These are phyloP conservation scores for Podarcis siculus DNA, from an alignment of 2,797 vertebrate species.

Conservation along the genomic window DNA sequence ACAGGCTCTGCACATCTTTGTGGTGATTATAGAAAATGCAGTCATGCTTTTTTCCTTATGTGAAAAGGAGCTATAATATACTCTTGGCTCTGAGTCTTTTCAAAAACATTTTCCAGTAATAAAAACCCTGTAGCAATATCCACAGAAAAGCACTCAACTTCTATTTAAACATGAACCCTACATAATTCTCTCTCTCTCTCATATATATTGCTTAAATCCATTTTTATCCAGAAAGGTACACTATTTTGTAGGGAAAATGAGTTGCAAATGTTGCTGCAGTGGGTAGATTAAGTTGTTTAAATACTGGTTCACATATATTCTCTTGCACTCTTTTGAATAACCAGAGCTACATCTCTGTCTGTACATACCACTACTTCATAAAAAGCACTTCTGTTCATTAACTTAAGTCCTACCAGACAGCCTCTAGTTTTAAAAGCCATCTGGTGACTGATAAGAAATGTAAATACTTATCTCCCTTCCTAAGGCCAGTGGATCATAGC, in stretches of 20 bases:
- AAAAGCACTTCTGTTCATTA: constrained; percentile 68
- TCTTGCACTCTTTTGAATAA: constrained; percentile 57
- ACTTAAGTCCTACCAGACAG: constrained; percentile 64
- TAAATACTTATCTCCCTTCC: constrained; percentile 62
- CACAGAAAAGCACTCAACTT: constrained; percentile 19
- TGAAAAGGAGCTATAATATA: constrained; percentile 16
- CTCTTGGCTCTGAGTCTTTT: constrained; percentile 41
- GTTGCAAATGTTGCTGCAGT: constrained; percentile 53
- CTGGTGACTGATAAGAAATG: constrained; percentile 64
- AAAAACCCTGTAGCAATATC: constrained; percentile 33
- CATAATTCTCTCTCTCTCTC: neutral
- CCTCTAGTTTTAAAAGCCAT: constrained; percentile 60
- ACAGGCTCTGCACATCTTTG: constrained; percentile 32
- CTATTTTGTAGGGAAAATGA: constrained; percentile 46
- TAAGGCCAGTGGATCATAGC: constrained; percentile 58
- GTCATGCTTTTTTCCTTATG: neutral
- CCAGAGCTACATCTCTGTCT: constrained; percentile 50
- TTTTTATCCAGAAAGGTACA: constrained; percentile 53
- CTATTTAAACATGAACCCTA: constrained; percentile 21
- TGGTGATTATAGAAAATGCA: constrained; percentile 33
- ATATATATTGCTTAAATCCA: constrained; percentile 17
- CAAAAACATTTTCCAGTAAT: constrained; percentile 45
- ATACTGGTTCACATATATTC: constrained; percentile 50
- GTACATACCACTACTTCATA: constrained; percentile 62
- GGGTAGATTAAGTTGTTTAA: constrained; percentile 61